phyloP scores from a whole-genome alignment of 2,888 invertebrate genomes.

The Tetranychus truncatus region DNA sequence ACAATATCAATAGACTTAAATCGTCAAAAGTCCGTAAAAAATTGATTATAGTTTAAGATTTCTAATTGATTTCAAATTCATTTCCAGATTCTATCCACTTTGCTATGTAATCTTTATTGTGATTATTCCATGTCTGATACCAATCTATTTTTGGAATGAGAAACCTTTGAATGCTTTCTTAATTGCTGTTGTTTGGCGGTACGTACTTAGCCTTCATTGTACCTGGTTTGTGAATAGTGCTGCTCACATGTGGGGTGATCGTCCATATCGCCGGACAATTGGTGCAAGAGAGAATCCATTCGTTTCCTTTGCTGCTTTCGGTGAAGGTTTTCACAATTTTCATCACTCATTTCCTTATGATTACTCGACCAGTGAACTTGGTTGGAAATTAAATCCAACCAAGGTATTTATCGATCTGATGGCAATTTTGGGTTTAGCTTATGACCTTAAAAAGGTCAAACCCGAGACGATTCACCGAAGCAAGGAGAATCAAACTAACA shows the following conservation, averaged over 20 bases:
- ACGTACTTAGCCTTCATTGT: conserved; percentile 60
- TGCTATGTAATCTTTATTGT: background rate
- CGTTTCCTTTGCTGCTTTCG: conserved; percentile 24
- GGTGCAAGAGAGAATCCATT: conserved; percentile 31
- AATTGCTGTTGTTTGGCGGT: conserved; percentile 57
- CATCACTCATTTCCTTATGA: conserved; percentile 13
- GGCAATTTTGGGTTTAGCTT: conserved; percentile 5
- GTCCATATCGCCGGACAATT: conserved; percentile 44
- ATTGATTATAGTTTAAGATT: background rate
- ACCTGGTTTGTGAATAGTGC: conserved; percentile 89
- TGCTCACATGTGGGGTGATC: conserved; percentile 78
- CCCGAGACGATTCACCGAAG: background rate
- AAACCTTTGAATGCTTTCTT: conserved; percentile 52
- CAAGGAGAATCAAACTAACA: background rate
- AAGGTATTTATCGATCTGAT: conserved; percentile 12
- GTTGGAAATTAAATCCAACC: conserved; percentile 4
- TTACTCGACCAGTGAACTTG: conserved; percentile 14
- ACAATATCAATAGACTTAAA: background rate
- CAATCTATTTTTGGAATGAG: background rate
- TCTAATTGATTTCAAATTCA: background rate
- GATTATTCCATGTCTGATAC: background rate
- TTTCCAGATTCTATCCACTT: background rate
- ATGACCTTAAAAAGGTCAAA: background rate
- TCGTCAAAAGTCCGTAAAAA: background rate
- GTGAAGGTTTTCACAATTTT: conserved; percentile 20